Evolutionary conservation across 2,797 vertebrate species (phyloP).

Genomic region (Ataeniobius toweri): DNA sequence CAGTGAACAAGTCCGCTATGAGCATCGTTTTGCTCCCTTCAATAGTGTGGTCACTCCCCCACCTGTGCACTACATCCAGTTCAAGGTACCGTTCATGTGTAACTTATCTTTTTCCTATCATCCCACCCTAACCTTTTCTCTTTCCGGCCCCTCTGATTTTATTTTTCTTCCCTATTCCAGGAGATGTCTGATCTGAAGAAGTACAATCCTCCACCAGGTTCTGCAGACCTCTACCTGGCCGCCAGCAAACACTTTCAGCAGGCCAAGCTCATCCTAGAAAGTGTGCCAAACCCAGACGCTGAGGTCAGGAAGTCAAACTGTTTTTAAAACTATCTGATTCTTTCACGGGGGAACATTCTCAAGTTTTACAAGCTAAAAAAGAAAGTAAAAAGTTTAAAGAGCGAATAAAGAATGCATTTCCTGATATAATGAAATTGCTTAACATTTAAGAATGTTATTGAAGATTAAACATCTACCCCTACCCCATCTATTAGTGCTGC

Average conservation of each 20-base stretch:
- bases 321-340: not conserved
- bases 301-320: slow-evolving; percentile 83
- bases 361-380: not conserved
- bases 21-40: slow-evolving; percentile 98
- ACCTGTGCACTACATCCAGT: slow-evolving; percentile 97
- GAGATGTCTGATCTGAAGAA: slow-evolving; percentile 99
- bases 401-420: not conserved
- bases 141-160: not conserved
- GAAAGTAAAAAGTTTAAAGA: not conserved
- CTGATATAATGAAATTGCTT: not conserved
- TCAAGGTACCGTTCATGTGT: slow-evolving; percentile 85
- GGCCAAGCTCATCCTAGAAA: slow-evolving; percentile 97
- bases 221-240: slow-evolving; percentile 95
- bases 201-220: slow-evolving; percentile 95
- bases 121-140: not conserved
- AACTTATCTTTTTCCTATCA: not conserved
- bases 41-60: slow-evolving; percentile 98
- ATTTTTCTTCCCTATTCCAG: slow-evolving; percentile 63
- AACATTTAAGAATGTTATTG: not conserved
- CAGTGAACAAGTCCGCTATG: slow-evolving; percentile 97
- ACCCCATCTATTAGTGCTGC: not conserved
- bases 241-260: slow-evolving; percentile 99
- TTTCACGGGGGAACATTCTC: not conserved
- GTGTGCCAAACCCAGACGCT: slow-evolving; percentile 90
- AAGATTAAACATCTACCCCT: not conserved